Percentiles rank a stretch among this genome's conserved stretches.
phyloP scores from a whole-genome alignment of 2,888 invertebrate genomes.

The Rotaria sp. region DNA sequence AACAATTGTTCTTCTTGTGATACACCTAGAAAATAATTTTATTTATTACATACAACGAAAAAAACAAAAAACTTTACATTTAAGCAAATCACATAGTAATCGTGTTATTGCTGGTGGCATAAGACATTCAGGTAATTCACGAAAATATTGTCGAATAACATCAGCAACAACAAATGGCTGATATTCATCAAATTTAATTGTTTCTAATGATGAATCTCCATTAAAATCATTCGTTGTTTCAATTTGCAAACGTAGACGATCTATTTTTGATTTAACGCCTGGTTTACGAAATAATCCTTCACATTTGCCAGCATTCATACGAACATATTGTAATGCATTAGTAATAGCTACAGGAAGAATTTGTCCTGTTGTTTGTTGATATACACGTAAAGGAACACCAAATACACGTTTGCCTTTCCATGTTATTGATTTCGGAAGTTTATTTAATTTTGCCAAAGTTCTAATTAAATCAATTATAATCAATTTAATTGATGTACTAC shows the following conservation, averaged over 20 bases:
- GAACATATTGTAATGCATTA: slow-evolving; percentile 14
- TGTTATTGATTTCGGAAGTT: slow-evolving; percentile 6
- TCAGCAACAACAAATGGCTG: slow-evolving; percentile 29
- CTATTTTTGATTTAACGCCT: slow-evolving; percentile 27
- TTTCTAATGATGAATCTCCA: not conserved
- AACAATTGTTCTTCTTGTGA: slow-evolving; percentile 14
- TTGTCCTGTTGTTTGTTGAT: slow-evolving; percentile 10
- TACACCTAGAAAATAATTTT: not conserved
- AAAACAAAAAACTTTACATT: not conserved
- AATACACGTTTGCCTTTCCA: slow-evolving; percentile 23
- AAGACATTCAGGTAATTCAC: slow-evolving; percentile 28
- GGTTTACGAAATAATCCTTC: slow-evolving; percentile 30
- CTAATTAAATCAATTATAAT: not conserved
- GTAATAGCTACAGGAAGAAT: not conserved
- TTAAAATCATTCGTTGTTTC: not conserved
- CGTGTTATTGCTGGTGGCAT: slow-evolving; percentile 22
- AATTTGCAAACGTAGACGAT: not conserved
- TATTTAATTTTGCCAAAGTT: not conserved
- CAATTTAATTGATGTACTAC: not conserved
- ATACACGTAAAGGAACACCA: slow-evolving; percentile 17
- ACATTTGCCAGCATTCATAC: not conserved
- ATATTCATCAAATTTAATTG: slow-evolving; percentile 4
- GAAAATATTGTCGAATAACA: slow-evolving; percentile 28
- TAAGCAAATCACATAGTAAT: slow-evolving; percentile 23
- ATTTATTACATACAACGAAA: not conserved